A percentile compares a stretch with the other conserved stretches of the same genome.
These are phyloP conservation scores for Dryobotodes eremita DNA, from an alignment of 2,888 invertebrate genomes.

Conservation along the genomic window DNA sequence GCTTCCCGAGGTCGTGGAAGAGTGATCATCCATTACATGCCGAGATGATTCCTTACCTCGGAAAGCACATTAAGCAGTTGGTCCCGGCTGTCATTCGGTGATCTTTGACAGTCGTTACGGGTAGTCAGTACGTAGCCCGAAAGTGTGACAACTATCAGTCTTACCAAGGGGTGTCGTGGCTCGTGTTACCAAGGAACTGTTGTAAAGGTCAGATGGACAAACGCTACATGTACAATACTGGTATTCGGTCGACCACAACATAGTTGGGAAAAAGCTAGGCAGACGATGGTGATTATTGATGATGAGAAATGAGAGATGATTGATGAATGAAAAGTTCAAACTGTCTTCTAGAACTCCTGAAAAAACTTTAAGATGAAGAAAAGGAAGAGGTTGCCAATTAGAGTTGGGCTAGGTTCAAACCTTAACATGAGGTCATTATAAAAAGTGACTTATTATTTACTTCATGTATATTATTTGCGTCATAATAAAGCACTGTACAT, in stretches of 20 bases:
- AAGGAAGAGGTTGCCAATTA: background rate
- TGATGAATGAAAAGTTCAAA: background rate
- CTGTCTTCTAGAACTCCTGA: background rate
- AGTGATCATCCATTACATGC: background rate
- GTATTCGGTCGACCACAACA: too few relatives aligned
- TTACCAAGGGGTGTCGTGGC: background rate
- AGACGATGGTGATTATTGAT: too few relatives aligned
- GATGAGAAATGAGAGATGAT: too few relatives aligned
- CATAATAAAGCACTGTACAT: conserved; percentile 3
- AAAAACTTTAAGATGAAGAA: background rate
- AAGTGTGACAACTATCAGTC: background rate
- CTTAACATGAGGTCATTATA: background rate
- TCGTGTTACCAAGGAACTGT: background rate
- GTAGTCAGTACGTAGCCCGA: background rate
- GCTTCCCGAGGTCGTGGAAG: background rate
- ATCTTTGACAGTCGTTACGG: background rate
- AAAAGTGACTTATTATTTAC: background rate
- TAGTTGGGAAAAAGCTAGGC: background rate
- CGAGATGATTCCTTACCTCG: background rate
- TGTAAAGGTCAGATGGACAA: background rate
- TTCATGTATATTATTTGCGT: background rate
- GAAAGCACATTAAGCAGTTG: background rate
- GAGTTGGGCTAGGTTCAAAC: background rate
- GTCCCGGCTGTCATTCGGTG: background rate
- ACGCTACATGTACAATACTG: background rate